These are phyloP conservation scores for Urocyon cinereoargenteus DNA, from an alignment of 2,797 vertebrate genomes.

Conservation along the genomic window DNA sequence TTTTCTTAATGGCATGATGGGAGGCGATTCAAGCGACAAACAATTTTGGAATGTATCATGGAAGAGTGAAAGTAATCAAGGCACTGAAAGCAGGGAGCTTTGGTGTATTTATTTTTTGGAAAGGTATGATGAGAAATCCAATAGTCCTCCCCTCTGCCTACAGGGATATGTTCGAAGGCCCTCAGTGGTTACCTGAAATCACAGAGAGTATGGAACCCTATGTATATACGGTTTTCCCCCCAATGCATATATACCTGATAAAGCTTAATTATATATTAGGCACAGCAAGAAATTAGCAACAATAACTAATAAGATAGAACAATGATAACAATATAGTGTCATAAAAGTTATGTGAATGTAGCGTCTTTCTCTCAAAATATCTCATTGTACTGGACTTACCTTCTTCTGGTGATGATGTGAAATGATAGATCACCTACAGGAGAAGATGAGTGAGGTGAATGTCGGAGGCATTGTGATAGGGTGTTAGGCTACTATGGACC, in stretches of 20 bases:
- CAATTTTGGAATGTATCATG: neutral
- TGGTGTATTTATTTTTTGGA: neutral
- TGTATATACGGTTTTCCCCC: neutral
- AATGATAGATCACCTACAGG: neutral
- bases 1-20: neutral
- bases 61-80: neutral
- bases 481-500: neutral
- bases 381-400: neutral
- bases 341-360: neutral
- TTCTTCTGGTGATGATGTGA: neutral
- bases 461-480: neutral
- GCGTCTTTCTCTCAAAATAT: neutral
- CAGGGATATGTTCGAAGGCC: neutral
- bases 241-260: neutral
- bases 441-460: neutral
- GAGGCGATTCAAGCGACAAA: neutral
- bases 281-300: neutral
- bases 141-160: neutral
- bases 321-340: neutral
- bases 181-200: neutral
- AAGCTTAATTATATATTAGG: neutral
- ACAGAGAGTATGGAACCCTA: neutral
- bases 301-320: neutral
- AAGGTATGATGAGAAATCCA: neutral
- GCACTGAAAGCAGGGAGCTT: neutral